Evolutionary conservation across 2,888 invertebrate species (phyloP).

Genomic region (Microdon myrmicae): DNA sequence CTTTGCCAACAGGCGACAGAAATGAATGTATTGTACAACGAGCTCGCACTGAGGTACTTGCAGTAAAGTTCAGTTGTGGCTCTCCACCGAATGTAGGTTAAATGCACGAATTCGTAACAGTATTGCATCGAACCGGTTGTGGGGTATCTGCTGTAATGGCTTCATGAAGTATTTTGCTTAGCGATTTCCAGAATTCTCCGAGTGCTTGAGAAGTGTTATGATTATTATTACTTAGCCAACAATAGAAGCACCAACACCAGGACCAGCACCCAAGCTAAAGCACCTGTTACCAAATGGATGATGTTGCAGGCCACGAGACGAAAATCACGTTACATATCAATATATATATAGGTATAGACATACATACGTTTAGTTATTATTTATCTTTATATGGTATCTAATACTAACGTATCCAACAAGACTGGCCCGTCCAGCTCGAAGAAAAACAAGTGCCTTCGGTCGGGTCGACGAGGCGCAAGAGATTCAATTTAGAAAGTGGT

Average conservation of each 20-base stretch:
- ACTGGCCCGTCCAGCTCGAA: conserved; percentile 37
- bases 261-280: too few relatives aligned
- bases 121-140: conserved; percentile 49
- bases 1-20: background rate
- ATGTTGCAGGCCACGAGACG: too few relatives aligned
- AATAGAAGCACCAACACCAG: too few relatives aligned
- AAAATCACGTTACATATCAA: too few relatives aligned
- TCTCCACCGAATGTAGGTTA: conserved; percentile 52
- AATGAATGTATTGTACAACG: background rate
- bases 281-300: too few relatives aligned
- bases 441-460: conserved; percentile 48
- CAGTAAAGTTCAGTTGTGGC: too few relatives aligned
- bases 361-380: too few relatives aligned
- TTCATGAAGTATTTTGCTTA: conserved; percentile 26
- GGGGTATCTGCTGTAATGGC: conserved; percentile 30
- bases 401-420: conserved; percentile 49
- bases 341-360: too few relatives aligned
- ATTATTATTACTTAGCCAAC: too few relatives aligned
- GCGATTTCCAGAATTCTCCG: too few relatives aligned
- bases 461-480: conserved; percentile 28
- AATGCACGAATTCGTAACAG: conserved; percentile 43
- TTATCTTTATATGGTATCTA: conserved; percentile 42
- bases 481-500: conserved; percentile 53
- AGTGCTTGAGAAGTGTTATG: too few relatives aligned
- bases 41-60: too few relatives aligned